Evolutionary conservation across 1,140 invertebrate species (phyloP).

Genomic region (Pseudomyrmex sp.): DNA sequence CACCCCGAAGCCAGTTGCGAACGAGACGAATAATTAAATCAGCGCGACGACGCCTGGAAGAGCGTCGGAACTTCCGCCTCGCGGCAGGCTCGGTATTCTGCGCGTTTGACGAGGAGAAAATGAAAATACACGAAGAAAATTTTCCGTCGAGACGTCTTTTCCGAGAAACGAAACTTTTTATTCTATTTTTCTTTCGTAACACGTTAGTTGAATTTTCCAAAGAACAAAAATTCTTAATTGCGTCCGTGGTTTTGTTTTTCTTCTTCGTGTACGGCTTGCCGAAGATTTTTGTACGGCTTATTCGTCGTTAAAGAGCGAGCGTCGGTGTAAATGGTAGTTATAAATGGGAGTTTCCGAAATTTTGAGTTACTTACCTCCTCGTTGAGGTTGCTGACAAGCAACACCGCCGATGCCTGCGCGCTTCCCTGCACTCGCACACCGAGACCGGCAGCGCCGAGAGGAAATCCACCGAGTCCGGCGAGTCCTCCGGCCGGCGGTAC

Average conservation of each 20-base stretch:
- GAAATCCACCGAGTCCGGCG: conserved; percentile 90
- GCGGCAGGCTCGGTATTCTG: not conserved
- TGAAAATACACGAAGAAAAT: conserved; percentile 48
- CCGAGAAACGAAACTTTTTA: too few relatives aligned
- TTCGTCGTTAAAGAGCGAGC: conserved; percentile 18
- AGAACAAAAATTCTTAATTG: too few relatives aligned
- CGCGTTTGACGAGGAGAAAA: not conserved
- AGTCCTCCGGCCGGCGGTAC: conserved; percentile 89
- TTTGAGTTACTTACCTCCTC: conserved; percentile 91
- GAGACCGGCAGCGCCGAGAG: conserved; percentile 87
- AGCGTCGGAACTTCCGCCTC: not conserved
- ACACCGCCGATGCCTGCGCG: conserved; percentile 91
- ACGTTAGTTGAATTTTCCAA: too few relatives aligned
- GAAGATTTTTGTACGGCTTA: not conserved
- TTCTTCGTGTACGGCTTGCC: conserved; percentile 31
- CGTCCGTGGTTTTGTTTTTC: not conserved
- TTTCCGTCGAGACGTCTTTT: too few relatives aligned
- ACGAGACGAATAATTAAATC: conserved; percentile 36
- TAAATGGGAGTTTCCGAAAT: not conserved
- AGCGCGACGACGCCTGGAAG: not conserved
- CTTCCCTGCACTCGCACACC: conserved; percentile 87
- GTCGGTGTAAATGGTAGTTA: not conserved
- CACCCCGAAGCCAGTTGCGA: not conserved
- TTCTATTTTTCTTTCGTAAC: too few relatives aligned
- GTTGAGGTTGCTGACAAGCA: conserved; percentile 95